These are phyloP conservation scores for Digitonthophagus gazella DNA, from an alignment of 2,888 invertebrate species.

Conservation along the genomic window DNA sequence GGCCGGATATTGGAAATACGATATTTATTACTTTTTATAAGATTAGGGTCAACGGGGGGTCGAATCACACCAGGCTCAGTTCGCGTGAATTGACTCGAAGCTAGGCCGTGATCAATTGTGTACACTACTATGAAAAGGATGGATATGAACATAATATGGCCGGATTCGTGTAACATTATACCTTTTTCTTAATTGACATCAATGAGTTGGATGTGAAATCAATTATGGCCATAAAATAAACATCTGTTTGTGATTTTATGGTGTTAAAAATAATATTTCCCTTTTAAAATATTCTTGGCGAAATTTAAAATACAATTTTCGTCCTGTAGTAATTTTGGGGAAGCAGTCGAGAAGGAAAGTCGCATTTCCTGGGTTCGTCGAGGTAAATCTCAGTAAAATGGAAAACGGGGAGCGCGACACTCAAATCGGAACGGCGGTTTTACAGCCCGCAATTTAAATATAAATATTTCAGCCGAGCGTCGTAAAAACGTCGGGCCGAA, in stretches of 20 bases:
- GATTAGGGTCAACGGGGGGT: slow-evolving; percentile 17
- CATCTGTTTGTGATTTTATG: neutral
- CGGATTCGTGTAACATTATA: neutral
- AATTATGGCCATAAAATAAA: neutral
- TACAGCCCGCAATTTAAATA: slow-evolving; percentile 31
- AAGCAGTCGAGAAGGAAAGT: neutral
- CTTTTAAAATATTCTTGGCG: neutral
- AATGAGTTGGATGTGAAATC: neutral
- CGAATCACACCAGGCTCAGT: neutral
- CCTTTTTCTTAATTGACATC: neutral
- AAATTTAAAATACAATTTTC: slow-evolving; percentile 6
- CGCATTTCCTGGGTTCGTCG: neutral
- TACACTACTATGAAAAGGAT: slow-evolving; percentile 4
- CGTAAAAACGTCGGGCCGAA: slow-evolving; percentile 34
- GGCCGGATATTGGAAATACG: slow-evolving; percentile 48
- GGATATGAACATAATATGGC: neutral
- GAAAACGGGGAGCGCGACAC: slow-evolving; percentile 5
- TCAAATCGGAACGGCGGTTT: slow-evolving; percentile 4
- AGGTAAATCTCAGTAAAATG: neutral
- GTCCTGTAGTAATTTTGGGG: slow-evolving; percentile 2
- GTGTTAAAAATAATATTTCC: neutral
- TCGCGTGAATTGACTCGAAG: slow-evolving; percentile 9
- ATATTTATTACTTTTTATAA: slow-evolving; percentile 43
- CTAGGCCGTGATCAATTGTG: slow-evolving; percentile 12
- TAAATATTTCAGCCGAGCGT: slow-evolving; percentile 35